A percentile compares a stretch with the other conserved stretches of the same genome.
These are phyloP conservation scores for Fundulus diaphanus DNA, from an alignment of 2,797 vertebrate genomes.

Conservation along the genomic window DNA sequence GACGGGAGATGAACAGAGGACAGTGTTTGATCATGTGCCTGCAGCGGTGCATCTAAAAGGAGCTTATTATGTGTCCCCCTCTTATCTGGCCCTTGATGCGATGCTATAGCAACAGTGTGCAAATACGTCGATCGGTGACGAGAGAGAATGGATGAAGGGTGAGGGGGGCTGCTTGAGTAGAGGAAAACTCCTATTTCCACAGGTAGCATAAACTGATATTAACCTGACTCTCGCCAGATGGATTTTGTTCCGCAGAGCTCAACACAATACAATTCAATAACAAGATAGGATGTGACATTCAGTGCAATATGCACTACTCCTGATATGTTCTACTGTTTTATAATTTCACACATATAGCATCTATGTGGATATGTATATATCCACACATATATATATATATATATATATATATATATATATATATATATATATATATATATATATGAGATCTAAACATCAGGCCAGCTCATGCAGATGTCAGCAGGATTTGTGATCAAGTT, in stretches of 20 bases:
- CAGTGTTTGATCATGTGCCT: conserved; percentile 73
- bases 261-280: background rate
- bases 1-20: conserved; percentile 47
- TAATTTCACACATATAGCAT: no score
- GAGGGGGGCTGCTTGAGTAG: conserved; percentile 21
- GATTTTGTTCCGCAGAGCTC: no score
- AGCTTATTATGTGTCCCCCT: conserved; percentile 72
- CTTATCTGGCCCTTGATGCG: conserved; percentile 80
- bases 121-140: conserved; percentile 44
- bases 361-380: no score
- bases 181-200: conserved; percentile 14
- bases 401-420: no score
- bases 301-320: background rate
- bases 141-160: conserved; percentile 1
- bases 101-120: conserved; percentile 73
- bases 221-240: no score
- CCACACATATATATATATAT: no score
- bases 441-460: background rate
- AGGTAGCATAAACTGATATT: conserved; percentile 4
- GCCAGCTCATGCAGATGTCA: background rate
- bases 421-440: no score
- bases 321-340: background rate
- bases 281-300: background rate
- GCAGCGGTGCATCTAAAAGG: conserved; percentile 64
- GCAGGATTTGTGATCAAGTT: background rate